phyloP scores from a whole-genome alignment of 2,888 invertebrate species.

The Dione vanillae region DNA sequence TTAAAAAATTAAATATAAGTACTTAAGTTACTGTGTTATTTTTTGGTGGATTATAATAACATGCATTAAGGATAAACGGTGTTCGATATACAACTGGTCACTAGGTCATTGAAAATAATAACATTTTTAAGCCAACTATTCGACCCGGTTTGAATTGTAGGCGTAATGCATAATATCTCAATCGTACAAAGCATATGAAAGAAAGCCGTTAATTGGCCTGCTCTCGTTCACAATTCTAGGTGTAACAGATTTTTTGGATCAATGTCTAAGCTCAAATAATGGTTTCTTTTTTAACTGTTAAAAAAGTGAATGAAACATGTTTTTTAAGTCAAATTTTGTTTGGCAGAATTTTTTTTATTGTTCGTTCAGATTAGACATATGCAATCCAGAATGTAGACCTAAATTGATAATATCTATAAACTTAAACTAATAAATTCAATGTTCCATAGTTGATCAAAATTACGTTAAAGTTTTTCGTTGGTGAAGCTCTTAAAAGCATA shows the following conservation, averaged over 20 bases:
- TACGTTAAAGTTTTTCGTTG: too few relatives aligned
- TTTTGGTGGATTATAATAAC: not conserved
- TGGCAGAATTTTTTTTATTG: not conserved
- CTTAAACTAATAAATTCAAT: too few relatives aligned
- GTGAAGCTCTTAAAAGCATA: too few relatives aligned
- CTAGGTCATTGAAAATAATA: conserved; percentile 8
- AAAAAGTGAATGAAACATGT: conserved; percentile 38
- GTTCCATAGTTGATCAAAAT: too few relatives aligned
- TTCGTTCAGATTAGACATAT: not conserved
- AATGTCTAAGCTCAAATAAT: conserved; percentile 18
- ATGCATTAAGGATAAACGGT: not conserved
- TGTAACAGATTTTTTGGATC: conserved; percentile 33
- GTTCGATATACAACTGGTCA: not conserved
- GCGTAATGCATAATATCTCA: conserved; percentile 41
- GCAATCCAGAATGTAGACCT: not conserved
- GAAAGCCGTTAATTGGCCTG: conserved; percentile 63
- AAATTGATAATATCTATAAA: not conserved
- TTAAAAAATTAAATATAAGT: too few relatives aligned
- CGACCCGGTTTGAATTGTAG: conserved; percentile 38
- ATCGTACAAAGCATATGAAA: conserved; percentile 49
- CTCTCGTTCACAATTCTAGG: conserved; percentile 46
- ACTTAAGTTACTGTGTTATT: not conserved
- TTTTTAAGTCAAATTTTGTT: not conserved
- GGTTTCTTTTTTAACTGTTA: conserved; percentile 2
- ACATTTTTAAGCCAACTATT: conserved; percentile 25